These are phyloP conservation scores for Aspidiotus rigidus DNA, from an alignment of 2,888 invertebrate species.

Conservation along the genomic window DNA sequence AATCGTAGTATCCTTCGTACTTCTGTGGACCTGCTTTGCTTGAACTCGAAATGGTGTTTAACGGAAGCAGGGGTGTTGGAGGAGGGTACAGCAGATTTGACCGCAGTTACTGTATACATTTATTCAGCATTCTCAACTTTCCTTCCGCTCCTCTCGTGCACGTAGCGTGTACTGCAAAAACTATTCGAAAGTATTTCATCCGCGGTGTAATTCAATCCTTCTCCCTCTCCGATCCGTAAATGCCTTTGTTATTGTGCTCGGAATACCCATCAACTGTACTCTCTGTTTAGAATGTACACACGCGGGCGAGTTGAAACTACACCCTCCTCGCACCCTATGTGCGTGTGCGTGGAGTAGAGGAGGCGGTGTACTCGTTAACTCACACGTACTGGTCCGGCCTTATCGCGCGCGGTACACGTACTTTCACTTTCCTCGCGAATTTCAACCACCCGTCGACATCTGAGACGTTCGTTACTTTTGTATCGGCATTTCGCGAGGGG, in stretches of 20 bases:
- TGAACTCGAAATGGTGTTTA: background rate
- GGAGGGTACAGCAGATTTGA: conserved; percentile 22
- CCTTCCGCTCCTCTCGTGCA: conserved; percentile 1
- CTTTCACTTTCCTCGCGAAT: conserved; percentile 5
- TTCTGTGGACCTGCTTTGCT: conserved; percentile 18
- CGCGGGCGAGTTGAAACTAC: background rate
- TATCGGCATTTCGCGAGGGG: background rate
- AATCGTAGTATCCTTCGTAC: background rate
- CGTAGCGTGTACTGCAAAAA: conserved; percentile 10
- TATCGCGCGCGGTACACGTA: background rate
- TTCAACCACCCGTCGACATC: conserved; percentile 24
- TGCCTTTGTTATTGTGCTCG: conserved; percentile 24
- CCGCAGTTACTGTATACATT: conserved; percentile 24
- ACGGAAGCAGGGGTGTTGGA: background rate
- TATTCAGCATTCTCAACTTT: conserved; percentile 6
- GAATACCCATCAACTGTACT: conserved; percentile 13
- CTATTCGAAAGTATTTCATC: conserved; percentile 28
- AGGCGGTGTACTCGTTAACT: conserved; percentile 1
- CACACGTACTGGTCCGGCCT: background rate
- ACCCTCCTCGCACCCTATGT: background rate
- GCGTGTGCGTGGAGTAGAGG: background rate
- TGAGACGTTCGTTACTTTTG: conserved; percentile 15
- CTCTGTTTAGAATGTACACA: background rate
- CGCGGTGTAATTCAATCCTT: conserved; percentile 29
- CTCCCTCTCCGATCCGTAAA: conserved; percentile 18